Conservation (phyloP, 2,888 invertebrate species). For the Drosophila fulvimacula region DNA sequence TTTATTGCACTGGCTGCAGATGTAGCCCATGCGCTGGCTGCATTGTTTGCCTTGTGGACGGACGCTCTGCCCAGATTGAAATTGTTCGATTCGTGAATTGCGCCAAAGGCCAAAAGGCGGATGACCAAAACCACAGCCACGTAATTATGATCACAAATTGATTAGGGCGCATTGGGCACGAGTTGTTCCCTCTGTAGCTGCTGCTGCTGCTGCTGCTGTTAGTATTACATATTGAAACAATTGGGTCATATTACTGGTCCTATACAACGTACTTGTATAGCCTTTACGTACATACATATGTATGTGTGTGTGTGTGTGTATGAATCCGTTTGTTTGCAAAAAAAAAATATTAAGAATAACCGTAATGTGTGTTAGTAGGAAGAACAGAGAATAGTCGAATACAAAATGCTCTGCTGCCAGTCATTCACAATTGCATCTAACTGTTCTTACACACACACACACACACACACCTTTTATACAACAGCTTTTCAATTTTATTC, state of each 20-base stretch:
- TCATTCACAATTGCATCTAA: background rate
- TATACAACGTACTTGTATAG: background rate
- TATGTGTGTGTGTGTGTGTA: too few species aligned
- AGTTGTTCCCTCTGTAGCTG: background rate
- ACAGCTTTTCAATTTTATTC: background rate
- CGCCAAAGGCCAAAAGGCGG: conserved; percentile 43
- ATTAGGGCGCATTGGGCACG: conserved; percentile 48
- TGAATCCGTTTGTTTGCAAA: background rate
- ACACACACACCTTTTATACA: background rate
- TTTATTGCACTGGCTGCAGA: conserved; percentile 41
- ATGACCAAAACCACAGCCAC: conserved; percentile 50
- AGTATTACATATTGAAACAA: conserved; percentile 8
- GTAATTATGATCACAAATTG: conserved; percentile 76
- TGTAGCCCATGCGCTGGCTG: conserved; percentile 3
- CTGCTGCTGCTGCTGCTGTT: background rate
- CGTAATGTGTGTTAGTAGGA: background rate
- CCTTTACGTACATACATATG: background rate
- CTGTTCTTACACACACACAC: background rate
- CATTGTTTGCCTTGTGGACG: conserved; percentile 25
- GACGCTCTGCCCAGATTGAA: conserved; percentile 51
- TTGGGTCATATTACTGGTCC: conserved; percentile 3
- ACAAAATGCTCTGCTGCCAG: background rate
- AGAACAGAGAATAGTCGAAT: background rate
- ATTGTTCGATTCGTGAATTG: conserved; percentile 47
- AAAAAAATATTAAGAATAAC: conserved; percentile 2